Conservation (phyloP, 2,888 invertebrate species). For the Lypha dubia region DNA sequence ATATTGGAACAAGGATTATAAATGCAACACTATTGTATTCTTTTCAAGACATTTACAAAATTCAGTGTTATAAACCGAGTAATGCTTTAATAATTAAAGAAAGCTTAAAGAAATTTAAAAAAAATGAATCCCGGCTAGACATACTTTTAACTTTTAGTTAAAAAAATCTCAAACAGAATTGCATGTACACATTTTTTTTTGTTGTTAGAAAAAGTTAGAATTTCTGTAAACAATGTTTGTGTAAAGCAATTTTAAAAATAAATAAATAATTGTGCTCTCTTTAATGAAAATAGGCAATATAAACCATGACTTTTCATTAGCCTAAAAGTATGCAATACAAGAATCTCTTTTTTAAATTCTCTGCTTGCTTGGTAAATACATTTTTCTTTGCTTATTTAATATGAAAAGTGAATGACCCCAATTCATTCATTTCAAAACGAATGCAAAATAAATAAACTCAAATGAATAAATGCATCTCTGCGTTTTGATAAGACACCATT, state of each 20-base stretch:
- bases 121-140: constrained; percentile 47
- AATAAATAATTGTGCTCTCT: constrained; percentile 30
- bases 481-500: constrained; percentile 69
- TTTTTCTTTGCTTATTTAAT: constrained; percentile 31
- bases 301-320: constrained; percentile 27
- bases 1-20: too few relatives aligned
- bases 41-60: too few relatives aligned
- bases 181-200: neutral
- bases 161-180: too few relatives aligned
- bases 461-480: constrained; percentile 72
- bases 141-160: too few relatives aligned
- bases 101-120: too few relatives aligned
- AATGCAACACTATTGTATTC: too few relatives aligned
- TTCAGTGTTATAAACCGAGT: too few relatives aligned
- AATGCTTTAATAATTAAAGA: too few relatives aligned
- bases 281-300: constrained; percentile 37
- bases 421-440: constrained; percentile 57
- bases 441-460: constrained; percentile 68
- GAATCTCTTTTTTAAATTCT: neutral
- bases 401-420: constrained; percentile 73
- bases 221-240: neutral
- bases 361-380: constrained; percentile 1
- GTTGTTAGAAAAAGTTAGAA: too few relatives aligned
- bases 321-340: constrained; percentile 52
- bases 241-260: constrained; percentile 43